Base-by-base conservation (phyloP, 2,888 invertebrate genomes). In the Halocaridina rubra region DNA sequence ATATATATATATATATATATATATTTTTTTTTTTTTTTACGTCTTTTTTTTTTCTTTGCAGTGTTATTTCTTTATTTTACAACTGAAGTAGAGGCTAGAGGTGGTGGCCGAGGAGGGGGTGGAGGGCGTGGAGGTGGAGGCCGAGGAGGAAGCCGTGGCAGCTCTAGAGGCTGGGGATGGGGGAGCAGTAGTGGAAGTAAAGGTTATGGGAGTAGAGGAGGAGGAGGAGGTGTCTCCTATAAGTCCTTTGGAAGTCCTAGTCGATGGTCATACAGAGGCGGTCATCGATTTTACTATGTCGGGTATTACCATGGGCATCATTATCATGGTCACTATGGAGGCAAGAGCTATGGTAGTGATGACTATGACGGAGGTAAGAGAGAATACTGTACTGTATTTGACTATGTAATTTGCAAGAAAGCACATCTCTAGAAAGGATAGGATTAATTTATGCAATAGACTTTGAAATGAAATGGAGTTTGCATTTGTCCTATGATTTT, bases 231-330 rank as follows among this genome's bases (percentile, higher is more conserved):
- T 0, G 27, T 27, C 16, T n/a, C 53, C 19, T 69, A 69, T 30
- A n/a, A 29, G 30, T 29, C 19, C 13, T 75, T 75, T 53, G 75
- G 75, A 13, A 8, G 53, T 22, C 75, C 75, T 1, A 75, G 24
- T 1, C 75, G 75, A 22, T 75, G 75, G 75, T 75, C 75, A 0
- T 22, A 46, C 29, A 27, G 24, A 27, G 75, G 75, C 8, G 75
- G 75, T 27, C 46, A 53, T 5, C 22, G 75, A 57, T 53, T 75
- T 7, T 75, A 75, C 29, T 75, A 57, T 22, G 75, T 75, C 5
- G 75, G 75, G n/a, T 75, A 75, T 53, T 75, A 75, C 24, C 75
- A 75, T 29, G 75, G 75, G 5, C 29, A 46, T 24, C 75, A 75
- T 27, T 46, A 53, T n/a, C 46, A 75, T 27, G 53, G 46, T 2